Base-by-base conservation (phyloP, 2,797 vertebrate species). In the Furcifer pardalis region DNA sequence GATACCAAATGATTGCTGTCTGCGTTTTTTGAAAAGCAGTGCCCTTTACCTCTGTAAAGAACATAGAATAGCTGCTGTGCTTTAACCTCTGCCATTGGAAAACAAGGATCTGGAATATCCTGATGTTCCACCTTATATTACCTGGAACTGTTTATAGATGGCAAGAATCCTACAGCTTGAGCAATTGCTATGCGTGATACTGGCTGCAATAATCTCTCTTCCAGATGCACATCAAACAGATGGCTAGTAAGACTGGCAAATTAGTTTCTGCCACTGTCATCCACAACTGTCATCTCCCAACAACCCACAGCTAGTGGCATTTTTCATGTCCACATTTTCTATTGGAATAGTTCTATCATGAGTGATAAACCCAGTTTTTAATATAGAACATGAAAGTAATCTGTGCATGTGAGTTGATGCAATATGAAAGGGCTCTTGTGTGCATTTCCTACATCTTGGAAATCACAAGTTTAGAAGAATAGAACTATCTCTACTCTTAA, bases 31-130 rank as follows among this genome's bases (percentile, higher is more conserved):
- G n/a, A 72, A 49, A 79, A 80, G 59, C 74, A 87, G 6, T 21
- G 65, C 78, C 30, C 23, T 37, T 63, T 77, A 60, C 0, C n/a
- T 75, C 84, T 88, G 84, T 32, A 72, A 84, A 91, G 52, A 30
- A 1, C 68, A 46, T 65, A 44, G 44, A 74, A 87, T 77, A 84
- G 86, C 44, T 90, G 49, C 60, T 79, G 32, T 79, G 84, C 30
- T 32, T 88, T 56, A 77, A 5, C 59, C 37, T 87, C 68, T 84
- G 32, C 72, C 76, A 85, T 0, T 44, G 37, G 40, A 88, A 89
- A 92, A 76, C 42, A 1, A 3, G 76, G 85, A 25, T 40, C 75
- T 86, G 80, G 87, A 86, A 84, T 63, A 44, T 84, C 84, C 8
- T 78, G 72, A 87, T 69, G 78, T 69, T 87, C 89, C 0, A 6